Conservation (phyloP, 2,888 invertebrate species). For the Torymus tubicola region DNA sequence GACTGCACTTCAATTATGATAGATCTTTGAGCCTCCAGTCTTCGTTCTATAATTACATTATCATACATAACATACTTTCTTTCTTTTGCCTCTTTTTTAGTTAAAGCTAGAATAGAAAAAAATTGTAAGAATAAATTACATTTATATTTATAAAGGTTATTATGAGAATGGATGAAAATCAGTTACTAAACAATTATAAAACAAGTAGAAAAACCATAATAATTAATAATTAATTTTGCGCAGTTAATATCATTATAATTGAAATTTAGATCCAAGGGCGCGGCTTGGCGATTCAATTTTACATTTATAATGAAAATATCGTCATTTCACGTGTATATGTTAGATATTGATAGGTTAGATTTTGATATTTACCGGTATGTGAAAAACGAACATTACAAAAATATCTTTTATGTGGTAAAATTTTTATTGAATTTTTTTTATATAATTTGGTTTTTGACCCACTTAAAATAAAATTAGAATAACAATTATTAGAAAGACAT, state of each 20-base stretch:
- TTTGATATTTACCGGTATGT: slow-evolving; percentile 51
- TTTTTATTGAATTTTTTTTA: slow-evolving; percentile 6
- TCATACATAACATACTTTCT: slow-evolving; percentile 76
- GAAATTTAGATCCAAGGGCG: too few relatives aligned
- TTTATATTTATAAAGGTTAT: not conserved
- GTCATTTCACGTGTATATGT: slow-evolving; percentile 48
- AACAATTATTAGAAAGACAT: slow-evolving; percentile 64
- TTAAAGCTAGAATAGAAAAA: slow-evolving; percentile 26
- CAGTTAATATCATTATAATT: too few relatives aligned
- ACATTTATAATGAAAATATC: not conserved
- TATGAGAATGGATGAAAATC: not conserved
- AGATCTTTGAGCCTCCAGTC: slow-evolving; percentile 83
- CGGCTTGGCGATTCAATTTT: not conserved
- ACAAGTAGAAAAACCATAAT: slow-evolving; percentile 1
- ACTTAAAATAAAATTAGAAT: slow-evolving; percentile 60
- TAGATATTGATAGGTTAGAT: slow-evolving; percentile 58
- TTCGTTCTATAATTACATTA: slow-evolving; percentile 80
- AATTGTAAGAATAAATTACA: too few relatives aligned
- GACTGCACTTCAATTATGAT: slow-evolving; percentile 88
- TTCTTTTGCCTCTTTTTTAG: not conserved
- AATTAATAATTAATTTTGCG: not conserved
- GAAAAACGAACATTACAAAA: slow-evolving; percentile 27
- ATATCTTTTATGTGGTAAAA: slow-evolving; percentile 12
- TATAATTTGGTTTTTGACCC: slow-evolving; percentile 8
- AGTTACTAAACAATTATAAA: not conserved